Percentiles rank a stretch among this genome's conserved stretches.
Conservation (phyloP, 2,797 vertebrate genomes). For the Astyanax mexicanus region DNA sequence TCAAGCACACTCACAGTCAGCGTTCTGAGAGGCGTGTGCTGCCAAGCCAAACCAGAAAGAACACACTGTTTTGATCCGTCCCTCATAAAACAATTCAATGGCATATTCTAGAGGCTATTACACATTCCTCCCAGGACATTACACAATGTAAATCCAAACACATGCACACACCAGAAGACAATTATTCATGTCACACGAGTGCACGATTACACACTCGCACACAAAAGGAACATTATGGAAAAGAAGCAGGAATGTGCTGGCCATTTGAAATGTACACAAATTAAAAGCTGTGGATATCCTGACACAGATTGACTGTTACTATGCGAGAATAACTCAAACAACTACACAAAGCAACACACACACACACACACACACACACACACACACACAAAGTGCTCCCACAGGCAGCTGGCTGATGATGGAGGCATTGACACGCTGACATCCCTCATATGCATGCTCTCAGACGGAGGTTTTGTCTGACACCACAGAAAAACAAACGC, state of each 20-base stretch:
- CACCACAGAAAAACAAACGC: slow-evolving; percentile 32
- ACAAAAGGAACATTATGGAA: neutral
- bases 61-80: too few relatives aligned
- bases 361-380: slow-evolving; percentile 14
- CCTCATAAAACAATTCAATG: slow-evolving; percentile 13
- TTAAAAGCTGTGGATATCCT: slow-evolving; percentile 13
- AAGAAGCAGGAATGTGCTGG: neutral
- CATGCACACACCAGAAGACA: neutral
- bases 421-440: neutral
- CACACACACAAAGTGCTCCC: slow-evolving; percentile 17
- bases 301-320: slow-evolving; percentile 11
- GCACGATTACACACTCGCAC: neutral
- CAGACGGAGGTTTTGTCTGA: slow-evolving; percentile 21
- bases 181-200: neutral
- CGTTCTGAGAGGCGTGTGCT: slow-evolving; percentile 24
- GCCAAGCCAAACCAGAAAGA: neutral
- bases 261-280: neutral
- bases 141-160: neutral
- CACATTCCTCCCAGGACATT: neutral
- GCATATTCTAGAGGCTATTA: neutral
- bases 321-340: neutral
- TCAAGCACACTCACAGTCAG: slow-evolving; percentile 52
- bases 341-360: slow-evolving; percentile 18
- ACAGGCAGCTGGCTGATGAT: slow-evolving; percentile 8
- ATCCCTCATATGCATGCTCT: slow-evolving; percentile 18